Conservation (phyloP, 2,113 vertebrate genomes). For the Calypte anna region DNA sequence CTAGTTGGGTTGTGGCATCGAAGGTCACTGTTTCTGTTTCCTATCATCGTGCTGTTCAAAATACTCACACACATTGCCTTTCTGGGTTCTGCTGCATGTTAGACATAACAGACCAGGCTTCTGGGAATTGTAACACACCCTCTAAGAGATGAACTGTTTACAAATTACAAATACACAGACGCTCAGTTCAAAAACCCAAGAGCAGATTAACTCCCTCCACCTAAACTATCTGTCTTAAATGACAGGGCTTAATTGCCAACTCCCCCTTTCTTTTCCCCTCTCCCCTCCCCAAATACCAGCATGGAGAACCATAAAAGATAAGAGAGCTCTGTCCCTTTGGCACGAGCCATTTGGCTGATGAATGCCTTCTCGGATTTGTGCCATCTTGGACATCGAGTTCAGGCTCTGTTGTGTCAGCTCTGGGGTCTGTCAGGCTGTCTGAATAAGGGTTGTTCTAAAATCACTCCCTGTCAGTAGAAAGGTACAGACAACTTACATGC, state of each 20-base stretch:
- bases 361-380: conserved; percentile 27
- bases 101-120: conserved; percentile 85
- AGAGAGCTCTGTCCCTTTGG: conserved; percentile 53
- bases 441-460: conserved; percentile 26
- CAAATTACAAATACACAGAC: conserved; percentile 81
- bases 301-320: conserved; percentile 29
- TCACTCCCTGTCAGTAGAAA: conserved; percentile 7
- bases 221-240: conserved; percentile 82
- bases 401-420: conserved; percentile 14
- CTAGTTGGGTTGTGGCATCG: not conserved
- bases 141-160: conserved; percentile 82
- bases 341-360: not conserved
- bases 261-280: not conserved
- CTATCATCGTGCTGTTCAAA: conserved; percentile 34
- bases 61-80: conserved; percentile 18
- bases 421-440: conserved; percentile 69
- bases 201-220: conserved; percentile 78
- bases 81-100: conserved; percentile 78
- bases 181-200: conserved; percentile 72
- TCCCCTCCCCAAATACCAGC: conserved; percentile 21
- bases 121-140: conserved; percentile 88
- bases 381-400: conserved; percentile 41
- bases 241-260: conserved; percentile 81
- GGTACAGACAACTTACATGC: not conserved
- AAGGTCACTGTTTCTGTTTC: conserved; percentile 44